Evolutionary conservation across 2,113 vertebrate genomes (phyloP).

Genomic region (Prionailurus viverrinus): DNA sequence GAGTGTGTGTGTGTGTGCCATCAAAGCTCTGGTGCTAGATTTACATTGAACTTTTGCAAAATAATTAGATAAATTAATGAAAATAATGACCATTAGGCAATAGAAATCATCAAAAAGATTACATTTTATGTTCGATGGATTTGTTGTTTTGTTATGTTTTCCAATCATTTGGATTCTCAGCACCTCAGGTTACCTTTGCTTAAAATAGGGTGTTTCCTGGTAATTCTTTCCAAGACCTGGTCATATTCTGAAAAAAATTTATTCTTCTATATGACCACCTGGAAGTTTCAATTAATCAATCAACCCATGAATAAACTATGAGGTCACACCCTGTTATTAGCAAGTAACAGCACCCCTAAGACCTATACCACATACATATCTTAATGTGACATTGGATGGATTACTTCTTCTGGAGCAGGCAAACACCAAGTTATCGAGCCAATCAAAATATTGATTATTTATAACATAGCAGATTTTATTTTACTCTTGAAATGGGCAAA

Average conservation of each 20-base stretch:
- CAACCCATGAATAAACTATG: background rate
- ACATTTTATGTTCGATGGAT: background rate
- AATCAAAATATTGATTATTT: background rate
- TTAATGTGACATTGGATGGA: background rate
- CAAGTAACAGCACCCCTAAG: background rate
- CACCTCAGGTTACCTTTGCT: background rate
- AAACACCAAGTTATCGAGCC: background rate
- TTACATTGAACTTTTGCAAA: constrained; percentile 3
- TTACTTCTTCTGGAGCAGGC: background rate
- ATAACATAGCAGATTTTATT: background rate
- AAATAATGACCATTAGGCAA: background rate
- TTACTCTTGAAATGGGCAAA: background rate
- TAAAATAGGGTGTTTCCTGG: background rate
- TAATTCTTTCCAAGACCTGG: background rate
- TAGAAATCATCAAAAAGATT: background rate
- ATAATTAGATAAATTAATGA: background rate
- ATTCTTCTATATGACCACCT: background rate
- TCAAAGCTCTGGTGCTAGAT: background rate
- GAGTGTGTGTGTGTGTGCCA: background rate
- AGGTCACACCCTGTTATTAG: background rate
- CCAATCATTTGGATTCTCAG: background rate
- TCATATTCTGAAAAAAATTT: background rate
- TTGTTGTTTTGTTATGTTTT: background rate
- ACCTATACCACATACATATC: background rate
- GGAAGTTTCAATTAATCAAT: background rate